Percentiles rank a stretch among this genome's conserved stretches.
phyloP scores from a whole-genome alignment of 2,797 vertebrate species.

The Buphagus erythrorhynchus region DNA sequence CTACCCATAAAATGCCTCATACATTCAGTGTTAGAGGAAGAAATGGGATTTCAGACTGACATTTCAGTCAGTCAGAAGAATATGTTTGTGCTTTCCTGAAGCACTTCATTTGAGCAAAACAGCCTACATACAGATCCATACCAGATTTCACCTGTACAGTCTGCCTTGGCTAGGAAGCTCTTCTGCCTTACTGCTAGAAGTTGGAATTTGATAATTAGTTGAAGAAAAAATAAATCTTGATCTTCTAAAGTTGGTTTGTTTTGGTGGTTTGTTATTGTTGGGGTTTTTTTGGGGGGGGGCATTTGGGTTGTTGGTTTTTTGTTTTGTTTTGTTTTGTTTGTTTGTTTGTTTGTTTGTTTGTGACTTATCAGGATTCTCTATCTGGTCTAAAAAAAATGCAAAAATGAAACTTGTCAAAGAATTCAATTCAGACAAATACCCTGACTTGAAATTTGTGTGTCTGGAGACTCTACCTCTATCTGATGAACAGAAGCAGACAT shows the following conservation, averaged over 20 bases:
- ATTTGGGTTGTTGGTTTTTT: neutral
- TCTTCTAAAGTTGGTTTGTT: neutral
- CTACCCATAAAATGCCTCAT: neutral
- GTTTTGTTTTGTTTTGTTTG: neutral
- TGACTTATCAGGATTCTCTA: neutral
- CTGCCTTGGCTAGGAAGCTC: neutral
- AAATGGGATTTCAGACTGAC: neutral
- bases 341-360: neutral
- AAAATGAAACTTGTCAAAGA: neutral
- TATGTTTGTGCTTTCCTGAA: neutral
- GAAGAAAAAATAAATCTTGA: neutral
- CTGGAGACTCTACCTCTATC: neutral
- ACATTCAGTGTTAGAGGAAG: neutral
- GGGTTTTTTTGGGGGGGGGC: neutral
- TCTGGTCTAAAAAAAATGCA: neutral
- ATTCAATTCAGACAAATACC: neutral
- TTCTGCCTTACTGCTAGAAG: neutral
- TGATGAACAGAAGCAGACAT: neutral
- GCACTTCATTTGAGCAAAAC: neutral
- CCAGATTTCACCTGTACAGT: neutral
- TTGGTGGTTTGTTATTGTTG: neutral
- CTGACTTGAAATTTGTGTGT: neutral
- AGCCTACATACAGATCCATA: neutral
- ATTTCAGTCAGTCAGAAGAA: neutral
- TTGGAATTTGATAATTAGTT: neutral